Percentiles rank a stretch among this genome's conserved stretches.
Conservation (phyloP, 2,113 vertebrate genomes). For the Australoheros scitulus region DNA sequence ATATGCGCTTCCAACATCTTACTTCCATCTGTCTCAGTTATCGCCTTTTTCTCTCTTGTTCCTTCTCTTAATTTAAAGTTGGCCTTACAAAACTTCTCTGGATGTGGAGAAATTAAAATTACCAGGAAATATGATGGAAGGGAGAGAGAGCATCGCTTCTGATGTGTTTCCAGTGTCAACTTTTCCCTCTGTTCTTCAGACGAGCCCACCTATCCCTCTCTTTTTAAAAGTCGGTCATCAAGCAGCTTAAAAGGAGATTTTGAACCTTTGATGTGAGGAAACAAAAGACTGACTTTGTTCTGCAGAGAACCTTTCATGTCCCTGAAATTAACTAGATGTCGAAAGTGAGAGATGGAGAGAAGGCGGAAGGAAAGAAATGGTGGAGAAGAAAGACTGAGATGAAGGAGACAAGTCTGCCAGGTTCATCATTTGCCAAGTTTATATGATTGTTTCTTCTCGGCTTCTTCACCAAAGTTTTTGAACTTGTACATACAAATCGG, state of each 20-base stretch:
- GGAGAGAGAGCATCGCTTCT: conserved; percentile 19
- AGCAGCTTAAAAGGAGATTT: conserved; percentile 39
- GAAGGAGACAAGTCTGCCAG: background rate
- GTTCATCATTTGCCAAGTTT: background rate
- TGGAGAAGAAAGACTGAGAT: conserved; percentile 1
- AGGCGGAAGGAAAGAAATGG: background rate
- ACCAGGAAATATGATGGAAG: conserved; percentile 11
- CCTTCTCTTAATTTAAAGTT: background rate
- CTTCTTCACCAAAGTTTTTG: background rate
- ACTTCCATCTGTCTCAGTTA: background rate
- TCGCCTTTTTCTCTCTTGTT: background rate
- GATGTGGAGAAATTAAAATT: conserved; percentile 5
- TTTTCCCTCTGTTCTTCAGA: conserved; percentile 27
- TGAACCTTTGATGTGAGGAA: conserved; percentile 53
- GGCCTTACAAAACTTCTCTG: background rate
- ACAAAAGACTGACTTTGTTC: conserved; percentile 62
- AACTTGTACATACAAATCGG: background rate
- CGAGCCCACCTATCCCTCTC: conserved; percentile 27
- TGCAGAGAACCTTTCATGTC: conserved; percentile 56
- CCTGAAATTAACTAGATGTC: conserved; percentile 45
- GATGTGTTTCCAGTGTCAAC: conserved; percentile 43
- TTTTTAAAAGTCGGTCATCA: conserved; percentile 45
- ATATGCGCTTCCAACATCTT: background rate
- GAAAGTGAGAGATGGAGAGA: conserved; percentile 16
- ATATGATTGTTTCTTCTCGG: background rate